Evolutionary conservation across 2,888 invertebrate species (phyloP).

Genomic region (Timandra comae): DNA sequence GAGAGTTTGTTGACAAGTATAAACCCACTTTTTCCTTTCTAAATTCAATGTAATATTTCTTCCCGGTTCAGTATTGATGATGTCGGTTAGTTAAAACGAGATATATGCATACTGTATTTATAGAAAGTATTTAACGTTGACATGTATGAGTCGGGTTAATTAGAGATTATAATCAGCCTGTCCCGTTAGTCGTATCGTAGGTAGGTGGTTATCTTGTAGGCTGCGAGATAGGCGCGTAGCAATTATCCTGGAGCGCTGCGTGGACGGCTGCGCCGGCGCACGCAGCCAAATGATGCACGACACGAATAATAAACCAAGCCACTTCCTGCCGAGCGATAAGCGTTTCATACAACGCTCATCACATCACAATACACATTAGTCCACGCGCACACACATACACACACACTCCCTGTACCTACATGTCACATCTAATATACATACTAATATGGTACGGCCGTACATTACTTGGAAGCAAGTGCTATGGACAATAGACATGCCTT

Average conservation of each 20-base stretch:
- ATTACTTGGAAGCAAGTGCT: constrained; percentile 15
- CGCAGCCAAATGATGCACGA: constrained; percentile 67
- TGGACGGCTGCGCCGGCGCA: constrained; percentile 45
- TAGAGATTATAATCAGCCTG: constrained; percentile 52
- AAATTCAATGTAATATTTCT: constrained; percentile 28
- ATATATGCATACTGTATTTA: constrained; percentile 18
- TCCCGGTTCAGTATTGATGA: constrained; percentile 29
- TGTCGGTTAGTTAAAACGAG: constrained; percentile 29
- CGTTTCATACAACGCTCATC: constrained; percentile 47
- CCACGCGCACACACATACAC: constrained; percentile 21
- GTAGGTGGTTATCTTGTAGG: constrained; percentile 36
- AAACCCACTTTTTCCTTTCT: constrained; percentile 26
- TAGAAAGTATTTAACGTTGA: constrained; percentile 30
- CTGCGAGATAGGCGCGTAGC: constrained; percentile 28
- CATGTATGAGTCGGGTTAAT: constrained; percentile 49
- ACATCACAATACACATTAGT: constrained; percentile 46
- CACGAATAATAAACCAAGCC: constrained; percentile 74
- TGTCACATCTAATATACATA: constrained; percentile 24
- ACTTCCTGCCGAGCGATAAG: constrained; percentile 73
- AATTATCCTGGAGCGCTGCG: constrained; percentile 53
- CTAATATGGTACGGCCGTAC: constrained; percentile 26
- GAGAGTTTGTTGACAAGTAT: constrained; percentile 19
- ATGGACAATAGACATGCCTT: constrained; percentile 11
- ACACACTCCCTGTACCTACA: constrained; percentile 1
- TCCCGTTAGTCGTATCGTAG: constrained; percentile 52